Base-by-base conservation (phyloP, 2,888 invertebrate genomes). In the Drosophila hawaiiensis region DNA sequence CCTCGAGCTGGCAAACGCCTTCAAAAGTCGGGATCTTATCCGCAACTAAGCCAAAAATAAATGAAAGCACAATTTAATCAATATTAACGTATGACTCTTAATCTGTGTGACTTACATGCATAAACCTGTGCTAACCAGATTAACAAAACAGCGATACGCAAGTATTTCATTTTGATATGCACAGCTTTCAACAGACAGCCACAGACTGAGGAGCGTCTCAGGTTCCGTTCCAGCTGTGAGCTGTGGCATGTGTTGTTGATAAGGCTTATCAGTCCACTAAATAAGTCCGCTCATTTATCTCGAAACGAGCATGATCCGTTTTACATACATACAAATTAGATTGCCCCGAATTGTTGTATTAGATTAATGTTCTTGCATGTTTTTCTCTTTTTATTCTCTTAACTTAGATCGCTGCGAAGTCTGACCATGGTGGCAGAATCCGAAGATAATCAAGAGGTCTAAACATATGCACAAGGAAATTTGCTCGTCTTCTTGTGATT, bases 391-490 rank as follows among this genome's bases (percentile, higher is more conserved):
- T 9, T 12, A 41, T 52, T 22, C 47, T 14, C 22, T 22, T n/a
- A 33, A 25, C 56, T 64, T 76, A 93, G 93, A 91, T 93, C 93
- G 60, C 84, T 93, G 71, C 91, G 93, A 78, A 93, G 93, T 84
- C 91, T 93, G 66, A 92, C 93, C 65, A 92, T 91, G 81, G 92
- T 91, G 43, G 92, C 87, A 75, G 91, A 89, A 78, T 82, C 86
- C 22, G 89, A 91, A 64, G 84, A 90, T 64, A 88, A 80, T 56
- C 88, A 91, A 77, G 83, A 87, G 68, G 85, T 84, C 63, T 91
- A 84, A 80, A 78, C 70, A 47, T 55, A 73, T 60, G 72, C 73
- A 75, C 64, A 73, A 76, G 82, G 70, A 69, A 76, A 62, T 68
- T 66, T 68, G 77, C 82, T 81, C 83, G 76, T 73, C 76, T 80